Conservation (phyloP, 2,113 vertebrate species). For the Beaufortia kweichowensis region DNA sequence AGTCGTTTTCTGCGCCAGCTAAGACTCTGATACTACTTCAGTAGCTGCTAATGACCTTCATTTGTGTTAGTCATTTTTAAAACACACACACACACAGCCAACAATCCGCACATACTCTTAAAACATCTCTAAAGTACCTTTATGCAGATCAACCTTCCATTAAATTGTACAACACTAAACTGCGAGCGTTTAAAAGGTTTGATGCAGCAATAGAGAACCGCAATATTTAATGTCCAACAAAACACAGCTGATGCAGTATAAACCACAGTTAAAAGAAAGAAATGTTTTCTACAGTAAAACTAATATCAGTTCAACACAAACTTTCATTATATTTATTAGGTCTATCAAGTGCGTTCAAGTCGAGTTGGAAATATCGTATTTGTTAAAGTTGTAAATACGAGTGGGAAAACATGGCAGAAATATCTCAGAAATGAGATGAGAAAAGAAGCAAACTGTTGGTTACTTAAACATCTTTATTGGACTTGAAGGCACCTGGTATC, state of each 20-base stretch:
- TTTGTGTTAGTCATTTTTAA: constrained; percentile 38
- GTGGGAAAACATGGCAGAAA: no score
- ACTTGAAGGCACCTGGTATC: no score
- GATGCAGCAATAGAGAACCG: constrained; percentile 7
- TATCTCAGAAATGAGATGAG: no score
- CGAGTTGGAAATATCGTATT: no score
- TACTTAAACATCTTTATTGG: no score
- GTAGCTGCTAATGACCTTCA: constrained; percentile 54
- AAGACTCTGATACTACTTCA: constrained; percentile 44
- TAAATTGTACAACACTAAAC: constrained; percentile 45
- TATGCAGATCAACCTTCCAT: constrained; percentile 36
- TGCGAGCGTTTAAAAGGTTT: constrained; percentile 38
- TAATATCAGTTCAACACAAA: no score
- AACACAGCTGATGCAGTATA: constrained; percentile 42
- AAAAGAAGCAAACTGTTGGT: no score
- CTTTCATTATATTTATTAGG: no score
- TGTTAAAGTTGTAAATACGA: no score
- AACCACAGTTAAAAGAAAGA: neutral
- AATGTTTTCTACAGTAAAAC: neutral
- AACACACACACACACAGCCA: constrained; percentile 22
- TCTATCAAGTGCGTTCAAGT: no score
- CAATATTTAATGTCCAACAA: constrained; percentile 40
- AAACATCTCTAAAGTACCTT: constrained; percentile 37
- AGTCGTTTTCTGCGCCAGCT: constrained; percentile 47
- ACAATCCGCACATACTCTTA: constrained; percentile 1